Conservation (phyloP, 2,888 invertebrate genomes). For the Nowickia ferox region DNA sequence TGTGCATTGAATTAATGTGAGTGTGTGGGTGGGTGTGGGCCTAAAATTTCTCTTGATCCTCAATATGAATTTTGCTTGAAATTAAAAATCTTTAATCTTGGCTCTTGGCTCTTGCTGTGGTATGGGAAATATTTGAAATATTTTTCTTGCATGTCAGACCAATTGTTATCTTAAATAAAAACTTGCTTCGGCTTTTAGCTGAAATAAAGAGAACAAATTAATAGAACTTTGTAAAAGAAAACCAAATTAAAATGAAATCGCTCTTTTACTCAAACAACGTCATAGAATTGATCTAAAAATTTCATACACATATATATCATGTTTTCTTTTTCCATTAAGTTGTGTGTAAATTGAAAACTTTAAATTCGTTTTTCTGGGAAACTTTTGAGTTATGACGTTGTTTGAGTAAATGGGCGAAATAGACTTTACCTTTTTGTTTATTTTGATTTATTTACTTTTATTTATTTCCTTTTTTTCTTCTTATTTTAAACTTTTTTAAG, state of each 20-base stretch:
- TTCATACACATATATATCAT: too few relatives aligned
- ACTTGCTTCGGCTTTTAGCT: not conserved
- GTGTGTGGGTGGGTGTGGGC: too few relatives aligned
- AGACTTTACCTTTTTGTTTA: slow-evolving; percentile 8
- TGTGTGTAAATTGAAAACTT: too few relatives aligned
- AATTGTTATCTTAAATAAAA: not conserved
- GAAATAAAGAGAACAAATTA: slow-evolving; percentile 31
- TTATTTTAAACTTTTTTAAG: slow-evolving; percentile 23
- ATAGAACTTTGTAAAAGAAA: not conserved
- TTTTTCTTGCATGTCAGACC: not conserved
- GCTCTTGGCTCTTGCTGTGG: not conserved
- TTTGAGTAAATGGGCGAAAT: not conserved
- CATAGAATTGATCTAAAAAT: too few relatives aligned
- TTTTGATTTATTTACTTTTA: slow-evolving; percentile 27
- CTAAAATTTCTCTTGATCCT: too few relatives aligned
- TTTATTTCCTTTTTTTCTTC: slow-evolving; percentile 32
- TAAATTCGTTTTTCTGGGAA: too few relatives aligned
- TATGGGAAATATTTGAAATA: not conserved
- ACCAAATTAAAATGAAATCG: not conserved
- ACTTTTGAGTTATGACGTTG: too few relatives aligned
- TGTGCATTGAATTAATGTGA: too few relatives aligned
- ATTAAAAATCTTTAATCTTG: not conserved
- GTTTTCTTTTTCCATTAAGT: too few relatives aligned
- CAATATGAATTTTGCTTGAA: too few relatives aligned
- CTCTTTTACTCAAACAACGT: too few relatives aligned